Evolutionary conservation across 1,140 invertebrate species (phyloP).

Genomic region (Triops longicaudatus): DNA sequence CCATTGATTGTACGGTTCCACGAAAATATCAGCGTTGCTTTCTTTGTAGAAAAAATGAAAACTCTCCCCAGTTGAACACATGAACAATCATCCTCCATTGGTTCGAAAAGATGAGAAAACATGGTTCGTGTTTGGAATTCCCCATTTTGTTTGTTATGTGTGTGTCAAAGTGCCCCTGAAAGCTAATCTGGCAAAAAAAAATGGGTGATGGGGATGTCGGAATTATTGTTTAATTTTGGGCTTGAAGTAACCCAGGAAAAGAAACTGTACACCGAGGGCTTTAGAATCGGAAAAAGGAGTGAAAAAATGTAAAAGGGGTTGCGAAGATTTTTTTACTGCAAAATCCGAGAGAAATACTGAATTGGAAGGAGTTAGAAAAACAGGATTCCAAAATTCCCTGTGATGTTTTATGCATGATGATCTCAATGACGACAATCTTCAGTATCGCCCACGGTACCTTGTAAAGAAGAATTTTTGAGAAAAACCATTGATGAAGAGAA

Average conservation of each 20-base stretch:
- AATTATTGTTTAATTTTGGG: not conserved
- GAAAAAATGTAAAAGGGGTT: not conserved
- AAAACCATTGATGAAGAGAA: not conserved
- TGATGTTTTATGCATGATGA: conserved; percentile 15
- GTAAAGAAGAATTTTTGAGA: conserved; percentile 14
- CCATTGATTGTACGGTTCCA: not conserved
- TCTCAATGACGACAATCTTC: conserved; percentile 11
- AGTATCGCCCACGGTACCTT: conserved; percentile 14
- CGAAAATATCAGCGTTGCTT: too few species aligned
- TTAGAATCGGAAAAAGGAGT: not conserved
- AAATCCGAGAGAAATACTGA: not conserved
- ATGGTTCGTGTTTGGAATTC: too few species aligned
- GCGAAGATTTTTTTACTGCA: not conserved
- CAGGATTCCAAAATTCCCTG: conserved; percentile 14
- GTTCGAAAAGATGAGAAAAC: not conserved
- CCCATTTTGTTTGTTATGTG: too few species aligned
- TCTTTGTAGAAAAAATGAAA: not conserved
- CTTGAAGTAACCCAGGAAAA: not conserved
- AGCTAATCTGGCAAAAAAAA: too few species aligned
- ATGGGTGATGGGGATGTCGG: not conserved
- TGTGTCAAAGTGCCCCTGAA: too few species aligned
- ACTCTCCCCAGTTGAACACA: not conserved
- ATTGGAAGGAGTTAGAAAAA: not conserved
- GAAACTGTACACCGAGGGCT: not conserved
- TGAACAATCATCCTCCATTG: not conserved